A percentile compares a stretch with the other conserved stretches of the same genome.
These are phyloP conservation scores for Rhagium mordax DNA, from an alignment of 2,888 invertebrate species.

Conservation along the genomic window DNA sequence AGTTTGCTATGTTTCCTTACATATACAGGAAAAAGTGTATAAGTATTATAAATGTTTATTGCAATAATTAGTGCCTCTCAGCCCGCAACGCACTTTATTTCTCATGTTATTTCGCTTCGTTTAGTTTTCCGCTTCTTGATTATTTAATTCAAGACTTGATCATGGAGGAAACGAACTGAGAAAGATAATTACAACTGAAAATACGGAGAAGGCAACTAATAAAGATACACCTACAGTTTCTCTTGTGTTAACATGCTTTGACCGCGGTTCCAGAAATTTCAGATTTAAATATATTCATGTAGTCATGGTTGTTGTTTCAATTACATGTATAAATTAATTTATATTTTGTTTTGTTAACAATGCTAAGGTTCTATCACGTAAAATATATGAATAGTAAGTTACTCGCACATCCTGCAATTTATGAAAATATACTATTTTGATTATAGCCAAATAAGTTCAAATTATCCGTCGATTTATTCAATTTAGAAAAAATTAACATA, in stretches of 20 bases:
- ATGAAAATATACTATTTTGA: background rate
- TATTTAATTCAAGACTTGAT: constrained; percentile 69
- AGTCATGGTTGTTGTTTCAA: background rate
- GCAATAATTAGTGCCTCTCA: constrained; percentile 31
- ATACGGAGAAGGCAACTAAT: constrained; percentile 62
- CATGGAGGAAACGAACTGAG: constrained; percentile 69
- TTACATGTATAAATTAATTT: constrained; percentile 7
- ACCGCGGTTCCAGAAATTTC: constrained; percentile 13
- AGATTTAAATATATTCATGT: constrained; percentile 25
- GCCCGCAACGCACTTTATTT: constrained; percentile 61
- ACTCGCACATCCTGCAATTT: background rate
- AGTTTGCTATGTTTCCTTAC: background rate
- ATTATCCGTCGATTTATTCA: too few species aligned
- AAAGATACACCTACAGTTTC: constrained; percentile 48
- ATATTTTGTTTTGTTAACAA: constrained; percentile 1
- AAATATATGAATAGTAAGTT: background rate
- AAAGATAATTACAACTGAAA: constrained; percentile 69
- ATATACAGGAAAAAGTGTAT: background rate
- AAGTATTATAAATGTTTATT: constrained; percentile 5
- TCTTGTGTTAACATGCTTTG: constrained; percentile 1
- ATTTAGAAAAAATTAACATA: too few species aligned
- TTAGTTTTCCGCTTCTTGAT: constrained; percentile 69
- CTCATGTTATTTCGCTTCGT: constrained; percentile 68
- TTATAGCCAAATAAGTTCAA: background rate
- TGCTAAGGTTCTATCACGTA: background rate